Evolutionary conservation across 2,113 vertebrate genomes (phyloP).

Genomic region (Tiliqua scincoides): DNA sequence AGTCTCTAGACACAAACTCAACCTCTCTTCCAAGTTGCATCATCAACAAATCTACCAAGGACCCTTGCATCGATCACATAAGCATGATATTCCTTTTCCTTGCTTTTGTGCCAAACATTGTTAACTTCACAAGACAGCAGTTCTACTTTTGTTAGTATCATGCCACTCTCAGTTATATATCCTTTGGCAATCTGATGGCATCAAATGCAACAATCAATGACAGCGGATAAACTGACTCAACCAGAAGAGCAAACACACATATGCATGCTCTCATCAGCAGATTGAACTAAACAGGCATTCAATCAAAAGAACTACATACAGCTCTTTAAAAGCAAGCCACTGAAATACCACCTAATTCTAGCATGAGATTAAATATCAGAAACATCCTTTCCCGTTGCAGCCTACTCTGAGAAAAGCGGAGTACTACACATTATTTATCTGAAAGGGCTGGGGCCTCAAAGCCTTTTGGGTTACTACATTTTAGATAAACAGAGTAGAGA

Average conservation of each 20-base stretch:
- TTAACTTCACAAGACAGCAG: neutral
- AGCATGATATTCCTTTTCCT: too few species aligned
- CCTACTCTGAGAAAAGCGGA: neutral
- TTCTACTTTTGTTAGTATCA: neutral
- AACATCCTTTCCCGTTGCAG: neutral
- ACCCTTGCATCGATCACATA: neutral
- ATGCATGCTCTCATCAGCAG: neutral
- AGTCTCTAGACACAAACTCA: neutral
- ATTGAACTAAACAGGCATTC: neutral
- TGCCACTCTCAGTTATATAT: neutral
- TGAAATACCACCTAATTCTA: neutral
- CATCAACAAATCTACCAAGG: neutral
- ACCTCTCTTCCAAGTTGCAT: conserved; percentile 5
- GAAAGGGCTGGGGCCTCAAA: neutral
- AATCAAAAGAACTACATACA: neutral
- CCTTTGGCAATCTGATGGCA: rapidly evolving
- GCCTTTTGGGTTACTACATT: neutral
- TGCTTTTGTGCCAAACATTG: neutral
- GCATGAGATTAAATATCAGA: neutral
- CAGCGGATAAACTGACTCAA: neutral
- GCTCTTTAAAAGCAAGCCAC: neutral
- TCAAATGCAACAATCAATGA: neutral
- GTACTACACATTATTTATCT: neutral
- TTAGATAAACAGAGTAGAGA: neutral
- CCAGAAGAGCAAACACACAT: neutral